Evolutionary conservation across 2,113 vertebrate species (phyloP).

Genomic region (Grus americana): DNA sequence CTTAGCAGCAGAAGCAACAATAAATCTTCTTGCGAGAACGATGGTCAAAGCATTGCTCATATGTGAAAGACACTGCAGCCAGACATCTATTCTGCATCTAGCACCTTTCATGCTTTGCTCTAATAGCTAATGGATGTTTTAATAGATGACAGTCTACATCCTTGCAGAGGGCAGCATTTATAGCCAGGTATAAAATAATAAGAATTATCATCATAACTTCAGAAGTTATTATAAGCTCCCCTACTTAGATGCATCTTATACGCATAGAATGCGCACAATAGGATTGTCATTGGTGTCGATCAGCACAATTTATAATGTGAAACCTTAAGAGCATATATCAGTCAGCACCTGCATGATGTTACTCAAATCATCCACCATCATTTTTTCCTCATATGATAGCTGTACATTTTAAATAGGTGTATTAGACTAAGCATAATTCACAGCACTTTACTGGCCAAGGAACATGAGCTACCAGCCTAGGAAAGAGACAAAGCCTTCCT

Average conservation of each 20-base stretch:
- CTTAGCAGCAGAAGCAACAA: background rate
- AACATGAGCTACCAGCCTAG: background rate
- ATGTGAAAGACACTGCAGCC: background rate
- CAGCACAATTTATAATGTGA: background rate
- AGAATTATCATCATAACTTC: background rate
- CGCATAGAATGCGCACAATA: no score
- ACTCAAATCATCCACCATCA: background rate
- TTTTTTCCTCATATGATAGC: background rate
- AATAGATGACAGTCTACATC: background rate
- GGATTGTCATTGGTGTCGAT: background rate
- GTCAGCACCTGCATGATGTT: background rate
- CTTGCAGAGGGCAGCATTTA: background rate
- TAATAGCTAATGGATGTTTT: background rate
- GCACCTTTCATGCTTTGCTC: background rate
- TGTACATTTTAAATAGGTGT: background rate
- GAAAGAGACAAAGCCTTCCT: background rate
- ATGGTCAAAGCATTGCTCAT: fast-evolving
- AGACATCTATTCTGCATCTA: background rate
- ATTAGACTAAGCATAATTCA: background rate
- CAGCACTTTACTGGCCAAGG: background rate
- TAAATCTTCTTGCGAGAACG: background rate
- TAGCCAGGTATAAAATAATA: background rate
- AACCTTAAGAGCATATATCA: background rate
- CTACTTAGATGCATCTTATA: background rate
- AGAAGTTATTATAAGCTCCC: background rate